Percentiles rank a stretch among this genome's conserved stretches.
phyloP scores from a whole-genome alignment of 2,797 vertebrate genomes.

The Platyrinchus mystaceus region DNA sequence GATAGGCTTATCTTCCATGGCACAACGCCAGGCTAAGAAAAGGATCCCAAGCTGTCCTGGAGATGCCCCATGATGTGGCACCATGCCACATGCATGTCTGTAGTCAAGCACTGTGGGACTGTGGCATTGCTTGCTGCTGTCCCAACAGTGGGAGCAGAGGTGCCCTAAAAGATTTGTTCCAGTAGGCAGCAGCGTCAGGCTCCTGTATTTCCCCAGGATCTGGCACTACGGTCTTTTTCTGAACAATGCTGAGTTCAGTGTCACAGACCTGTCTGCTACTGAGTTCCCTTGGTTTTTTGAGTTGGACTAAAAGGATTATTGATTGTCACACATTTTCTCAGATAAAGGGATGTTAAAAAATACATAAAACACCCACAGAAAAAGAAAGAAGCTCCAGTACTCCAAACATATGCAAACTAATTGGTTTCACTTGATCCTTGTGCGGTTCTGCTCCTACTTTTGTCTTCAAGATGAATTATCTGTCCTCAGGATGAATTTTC shows the following conservation, averaged over 20 bases:
- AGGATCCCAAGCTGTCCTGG: neutral
- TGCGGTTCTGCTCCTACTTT: neutral
- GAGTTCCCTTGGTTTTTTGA: neutral
- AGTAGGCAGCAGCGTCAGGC: neutral
- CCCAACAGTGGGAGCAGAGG: fast-evolving
- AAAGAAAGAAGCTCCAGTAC: neutral
- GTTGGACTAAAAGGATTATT: neutral
- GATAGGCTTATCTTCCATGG: fast-evolving
- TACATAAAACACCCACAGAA: neutral
- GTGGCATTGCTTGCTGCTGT: neutral
- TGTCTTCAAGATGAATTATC: neutral
- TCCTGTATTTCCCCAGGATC: neutral
- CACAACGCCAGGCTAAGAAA: neutral
- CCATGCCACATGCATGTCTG: fast-evolving
- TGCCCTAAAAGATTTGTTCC: neutral
- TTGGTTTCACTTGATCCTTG: neutral
- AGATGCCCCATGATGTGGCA: neutral
- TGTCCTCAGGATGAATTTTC: neutral
- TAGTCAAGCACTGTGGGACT: fast-evolving
- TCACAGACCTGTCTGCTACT: neutral
- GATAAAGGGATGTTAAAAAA: neutral
- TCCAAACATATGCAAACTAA: neutral
- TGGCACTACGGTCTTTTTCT: neutral
- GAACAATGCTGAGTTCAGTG: neutral
- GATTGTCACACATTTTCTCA: neutral